Conservation (phyloP, 92 coral and sea anemone species). For the Pocillopora grandis region DNA sequence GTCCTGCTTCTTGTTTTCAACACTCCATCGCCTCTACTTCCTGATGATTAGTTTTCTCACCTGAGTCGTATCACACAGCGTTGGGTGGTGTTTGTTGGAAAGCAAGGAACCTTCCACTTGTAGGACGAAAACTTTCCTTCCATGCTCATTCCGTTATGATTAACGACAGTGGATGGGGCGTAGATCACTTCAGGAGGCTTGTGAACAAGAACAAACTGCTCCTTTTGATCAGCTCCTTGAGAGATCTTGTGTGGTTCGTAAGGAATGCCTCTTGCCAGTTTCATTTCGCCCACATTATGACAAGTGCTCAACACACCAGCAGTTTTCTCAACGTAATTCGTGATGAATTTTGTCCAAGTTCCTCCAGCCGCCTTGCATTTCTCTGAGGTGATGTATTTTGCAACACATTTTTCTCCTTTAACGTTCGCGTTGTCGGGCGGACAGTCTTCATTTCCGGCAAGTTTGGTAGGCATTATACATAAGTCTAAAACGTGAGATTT, state of each 20-base stretch:
- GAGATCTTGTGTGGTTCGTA: constrained; percentile 24
- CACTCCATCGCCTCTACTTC: no score
- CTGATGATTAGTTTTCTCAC: constrained; percentile 27
- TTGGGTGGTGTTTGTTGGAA: constrained; percentile 17
- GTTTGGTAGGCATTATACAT: constrained; percentile 24
- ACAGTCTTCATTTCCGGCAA: not conserved
- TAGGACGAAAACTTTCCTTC: constrained; percentile 34
- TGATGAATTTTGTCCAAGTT: constrained; percentile 67
- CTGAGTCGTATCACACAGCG: constrained; percentile 64
- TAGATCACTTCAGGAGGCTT: constrained; percentile 18
- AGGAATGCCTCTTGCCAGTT: constrained; percentile 21
- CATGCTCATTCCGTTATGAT: constrained; percentile 32
- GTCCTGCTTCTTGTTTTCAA: no score
- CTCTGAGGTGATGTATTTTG: constrained; percentile 67
- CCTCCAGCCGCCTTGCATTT: constrained; percentile 68
- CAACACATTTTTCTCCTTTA: constrained; percentile 15
- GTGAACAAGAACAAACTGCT: constrained; percentile 13
- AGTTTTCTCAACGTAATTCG: constrained; percentile 70
- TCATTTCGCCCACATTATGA: constrained; percentile 47
- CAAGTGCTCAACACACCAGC: constrained; percentile 60
- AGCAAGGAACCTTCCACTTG: constrained; percentile 37
- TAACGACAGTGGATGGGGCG: constrained; percentile 33
- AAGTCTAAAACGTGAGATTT: not conserved
- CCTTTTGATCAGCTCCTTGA: constrained; percentile 13
- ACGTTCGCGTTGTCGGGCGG: constrained; percentile 23